phyloP scores from a whole-genome alignment of 2,888 invertebrate genomes.

The Caenorhabditis plicata region DNA sequence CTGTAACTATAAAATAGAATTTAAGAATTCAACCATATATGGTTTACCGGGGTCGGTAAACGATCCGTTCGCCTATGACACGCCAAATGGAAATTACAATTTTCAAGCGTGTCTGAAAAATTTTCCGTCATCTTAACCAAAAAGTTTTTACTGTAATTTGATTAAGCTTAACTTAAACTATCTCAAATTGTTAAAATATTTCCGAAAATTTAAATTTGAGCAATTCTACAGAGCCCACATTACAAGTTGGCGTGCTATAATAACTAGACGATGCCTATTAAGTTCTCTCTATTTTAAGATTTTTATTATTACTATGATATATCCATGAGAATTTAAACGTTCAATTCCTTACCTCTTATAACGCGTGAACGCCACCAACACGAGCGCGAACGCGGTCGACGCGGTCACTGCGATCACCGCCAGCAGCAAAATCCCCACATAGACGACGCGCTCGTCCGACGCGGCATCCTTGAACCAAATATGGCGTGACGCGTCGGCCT shows the following conservation, averaged over 20 bases:
- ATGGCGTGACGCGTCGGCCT: conserved; percentile 7
- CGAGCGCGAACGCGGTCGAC: conserved; percentile 37
- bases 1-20: too few relatives aligned
- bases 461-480: not conserved
- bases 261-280: conserved; percentile 2
- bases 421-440: conserved; percentile 39
- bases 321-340: not conserved
- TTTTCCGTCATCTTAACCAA: too few relatives aligned
- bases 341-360: conserved; percentile 26
- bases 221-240: too few relatives aligned
- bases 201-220: too few relatives aligned
- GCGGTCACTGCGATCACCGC: conserved; percentile 41
- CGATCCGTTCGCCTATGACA: too few relatives aligned
- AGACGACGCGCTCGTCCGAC: conserved; percentile 35
- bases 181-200: too few relatives aligned
- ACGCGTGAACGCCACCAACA: conserved; percentile 40
- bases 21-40: too few relatives aligned
- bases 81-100: too few relatives aligned
- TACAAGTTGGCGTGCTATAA: not conserved
- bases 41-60: too few relatives aligned
- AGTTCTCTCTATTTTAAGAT: conserved; percentile 16
- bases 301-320: not conserved
- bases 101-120: too few relatives aligned
- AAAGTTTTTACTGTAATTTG: too few relatives aligned
- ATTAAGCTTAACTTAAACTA: too few relatives aligned